Evolutionary conservation across 2,113 vertebrate genomes (phyloP), one percentile per base, ranked within the genome.

Genomic region (Setophaga petechia): DNA sequence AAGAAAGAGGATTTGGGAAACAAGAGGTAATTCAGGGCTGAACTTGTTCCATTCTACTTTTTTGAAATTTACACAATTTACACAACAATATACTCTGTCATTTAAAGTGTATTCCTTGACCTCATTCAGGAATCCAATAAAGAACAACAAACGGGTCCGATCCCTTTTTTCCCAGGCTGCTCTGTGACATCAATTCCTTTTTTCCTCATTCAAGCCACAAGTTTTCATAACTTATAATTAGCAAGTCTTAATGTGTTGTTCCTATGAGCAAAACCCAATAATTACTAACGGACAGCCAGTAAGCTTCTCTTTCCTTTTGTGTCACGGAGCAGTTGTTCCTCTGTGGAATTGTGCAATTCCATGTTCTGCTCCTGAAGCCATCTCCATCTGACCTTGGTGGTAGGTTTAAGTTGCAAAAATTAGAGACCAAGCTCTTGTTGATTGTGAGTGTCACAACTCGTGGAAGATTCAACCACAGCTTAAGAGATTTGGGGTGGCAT

Each of bases 391-490:
- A 44, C 43, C 43, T 44, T 67, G 51, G 27, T 11, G 12, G 5
- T 3, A 37, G 4, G 11, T 55, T 37, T 5, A 14, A 31, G 5
- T 46, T 31, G 6, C 4, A 2, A 37, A 12, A 24, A 66, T 37
- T 20, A 37, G 41, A 46, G 27, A 31, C 33, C 16, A 67, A 6
- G 4, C 5, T 37, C 8, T 12, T 21, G 20, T 20, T 67, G 20
- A 19, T 25, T 4, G 15, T 30, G 11, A 1, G 1, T 67, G 49
- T 20, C 62, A 55, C 0, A 8, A 52, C 51, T 20, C 4, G 0
- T 10, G 19, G 12, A 37, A 31, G 10, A 46, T 55, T 80, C 2
- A 63, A 22, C 8, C 18, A 22, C 4, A n/a, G 18, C 19, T 30
- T 24, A 39, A 8, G 5, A 57, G 41, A 21, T 21, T 5, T 39